phyloP scores from a whole-genome alignment of 2,797 vertebrate genomes.

The Hydrophis major region DNA sequence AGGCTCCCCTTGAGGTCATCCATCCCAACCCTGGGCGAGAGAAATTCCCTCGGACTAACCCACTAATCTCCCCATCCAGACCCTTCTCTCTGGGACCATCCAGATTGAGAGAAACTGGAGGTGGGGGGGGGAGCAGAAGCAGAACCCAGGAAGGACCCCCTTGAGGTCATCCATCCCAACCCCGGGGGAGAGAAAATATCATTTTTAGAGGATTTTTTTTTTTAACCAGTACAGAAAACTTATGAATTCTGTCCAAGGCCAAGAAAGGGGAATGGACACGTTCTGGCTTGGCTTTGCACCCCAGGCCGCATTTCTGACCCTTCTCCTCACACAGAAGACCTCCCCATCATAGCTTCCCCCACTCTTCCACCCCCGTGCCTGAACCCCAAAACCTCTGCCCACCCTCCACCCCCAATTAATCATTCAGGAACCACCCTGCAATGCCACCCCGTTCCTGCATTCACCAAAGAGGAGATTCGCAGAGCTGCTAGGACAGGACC shows the following conservation, averaged over 20 bases:
- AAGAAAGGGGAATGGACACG: neutral
- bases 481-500: neutral
- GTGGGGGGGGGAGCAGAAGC: no score
- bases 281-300: no score
- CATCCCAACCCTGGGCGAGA: neutral
- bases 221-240: no score
- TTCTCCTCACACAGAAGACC: no score
- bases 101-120: neutral
- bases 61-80: neutral
- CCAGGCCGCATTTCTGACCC: neutral
- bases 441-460: neutral
- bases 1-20: neutral
- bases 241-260: no score
- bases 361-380: neutral
- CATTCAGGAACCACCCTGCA: neutral
- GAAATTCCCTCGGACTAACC: neutral
- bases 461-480: neutral
- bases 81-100: neutral
- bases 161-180: neutral
- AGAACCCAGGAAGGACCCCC: neutral
- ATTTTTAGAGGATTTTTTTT: neutral
- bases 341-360: neutral
- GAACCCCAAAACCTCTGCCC: neutral
- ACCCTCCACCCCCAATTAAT: neutral
- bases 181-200: rapidly evolving